Evolutionary conservation across 2,113 vertebrate species (phyloP), one percentile per base, ranked within the genome.

Genomic region (Theristicus caerulescens): DNA sequence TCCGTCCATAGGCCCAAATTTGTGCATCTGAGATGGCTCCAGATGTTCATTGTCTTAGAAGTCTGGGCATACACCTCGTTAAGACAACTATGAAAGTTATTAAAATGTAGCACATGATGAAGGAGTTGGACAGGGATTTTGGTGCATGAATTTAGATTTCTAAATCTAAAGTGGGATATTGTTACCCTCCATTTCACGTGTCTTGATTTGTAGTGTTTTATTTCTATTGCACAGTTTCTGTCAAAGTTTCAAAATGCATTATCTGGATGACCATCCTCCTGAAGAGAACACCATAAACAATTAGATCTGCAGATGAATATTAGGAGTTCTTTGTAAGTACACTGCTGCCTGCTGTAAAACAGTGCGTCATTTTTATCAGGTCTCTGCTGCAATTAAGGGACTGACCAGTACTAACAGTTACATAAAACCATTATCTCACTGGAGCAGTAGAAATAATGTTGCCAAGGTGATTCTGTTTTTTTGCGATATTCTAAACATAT

Each of bases 371-470:
- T 94, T 96, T 74, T 55, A 40, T 64, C 36, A 46, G 15, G 47
- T 52, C 44, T 72, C 22, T 85, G 31, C 52, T 72, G 57, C 22
- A 85, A 79, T 90, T 96, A 79, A 93, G 54, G 38, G 18, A 76
- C 52, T 94, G 95, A 94, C 94, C 94, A 91, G 26, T 82, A 38
- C 38, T 26, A 69, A n/a, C 54, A 90, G 36, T 71, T 87, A 31
- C 22, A 66, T 82, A 96, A 93, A 95, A 51, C 66, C 72, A 96
- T 67, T 94, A 90, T 97, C 85, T 95, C 80, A 59, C 78, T 76
- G 69, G 90, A 96, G 65, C 92, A 94, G 90, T 92, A 82, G 65
- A 87, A 96, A 80, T 77, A 42, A 55, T 42, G 71, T 84, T 90
- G 82, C 88, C 83, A 94, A 96, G 46, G 86, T 93, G 77, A 95